A percentile compares a stretch with the other conserved stretches of the same genome.
phyloP scores from a whole-genome alignment of 1,140 invertebrate genomes.

The Callitettix versicolor region DNA sequence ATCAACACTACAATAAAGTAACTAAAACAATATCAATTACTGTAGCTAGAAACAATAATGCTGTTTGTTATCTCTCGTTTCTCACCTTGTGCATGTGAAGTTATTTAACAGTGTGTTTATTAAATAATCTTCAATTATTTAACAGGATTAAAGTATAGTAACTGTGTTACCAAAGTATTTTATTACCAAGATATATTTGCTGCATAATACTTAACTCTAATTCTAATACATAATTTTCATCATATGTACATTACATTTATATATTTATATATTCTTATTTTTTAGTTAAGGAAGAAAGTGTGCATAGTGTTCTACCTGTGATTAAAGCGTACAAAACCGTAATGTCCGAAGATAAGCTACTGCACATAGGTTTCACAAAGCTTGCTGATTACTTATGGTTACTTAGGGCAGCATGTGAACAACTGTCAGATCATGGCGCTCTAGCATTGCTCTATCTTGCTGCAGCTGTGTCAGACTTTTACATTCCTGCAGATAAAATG shows the following conservation, averaged over 20 bases:
- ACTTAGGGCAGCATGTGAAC: slow-evolving; percentile 66
- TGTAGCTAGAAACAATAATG: too few relatives aligned
- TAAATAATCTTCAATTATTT: too few relatives aligned
- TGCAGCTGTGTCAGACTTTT: slow-evolving; percentile 98
- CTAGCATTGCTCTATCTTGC: slow-evolving; percentile 82
- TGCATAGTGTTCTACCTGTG: slow-evolving; percentile 53
- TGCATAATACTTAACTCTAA: too few relatives aligned
- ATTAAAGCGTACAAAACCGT: slow-evolving; percentile 60
- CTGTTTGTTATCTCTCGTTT: too few relatives aligned
- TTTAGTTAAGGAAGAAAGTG: slow-evolving; percentile 56
- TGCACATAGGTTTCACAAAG: slow-evolving; percentile 70
- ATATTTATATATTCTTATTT: slow-evolving; percentile 21
- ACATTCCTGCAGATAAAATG: slow-evolving; percentile 86
- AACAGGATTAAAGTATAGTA: too few relatives aligned
- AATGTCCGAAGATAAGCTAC: slow-evolving; percentile 49
- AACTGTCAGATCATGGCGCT: slow-evolving; percentile 52
- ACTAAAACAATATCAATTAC: too few relatives aligned
- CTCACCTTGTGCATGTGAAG: too few relatives aligned
- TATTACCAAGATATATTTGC: too few relatives aligned
- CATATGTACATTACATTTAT: too few relatives aligned
- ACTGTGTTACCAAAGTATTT: too few relatives aligned
- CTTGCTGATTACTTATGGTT: slow-evolving; percentile 91
- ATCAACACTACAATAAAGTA: too few relatives aligned
- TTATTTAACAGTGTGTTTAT: too few relatives aligned
- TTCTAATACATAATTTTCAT: background rate